These are phyloP conservation scores for Caenorhabditis plicata DNA, from an alignment of 2,888 invertebrate species.

Conservation along the genomic window DNA sequence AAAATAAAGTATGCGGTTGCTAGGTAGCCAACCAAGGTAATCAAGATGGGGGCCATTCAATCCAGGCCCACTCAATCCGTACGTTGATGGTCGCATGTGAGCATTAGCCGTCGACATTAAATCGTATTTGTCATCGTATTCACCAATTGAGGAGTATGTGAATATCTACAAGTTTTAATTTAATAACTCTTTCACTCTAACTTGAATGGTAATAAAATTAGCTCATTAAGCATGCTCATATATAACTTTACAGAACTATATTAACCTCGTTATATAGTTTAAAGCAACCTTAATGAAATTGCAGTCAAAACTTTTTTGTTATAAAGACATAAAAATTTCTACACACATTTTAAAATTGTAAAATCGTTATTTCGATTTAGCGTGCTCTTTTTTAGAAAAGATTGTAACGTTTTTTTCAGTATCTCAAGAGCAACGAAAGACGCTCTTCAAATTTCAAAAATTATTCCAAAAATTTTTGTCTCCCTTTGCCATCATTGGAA, in stretches of 20 bases:
- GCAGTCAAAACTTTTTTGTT: too few relatives aligned
- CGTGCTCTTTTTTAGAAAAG: too few relatives aligned
- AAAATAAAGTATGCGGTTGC: slow-evolving; percentile 57
- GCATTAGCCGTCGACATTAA: slow-evolving; percentile 64
- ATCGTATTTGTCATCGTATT: slow-evolving; percentile 64
- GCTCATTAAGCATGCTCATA: not conserved
- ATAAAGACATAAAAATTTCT: too few relatives aligned
- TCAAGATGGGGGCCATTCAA: slow-evolving; percentile 63
- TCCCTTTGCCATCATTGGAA: too few relatives aligned
- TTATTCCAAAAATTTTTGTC: too few relatives aligned
- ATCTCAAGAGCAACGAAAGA: too few relatives aligned
- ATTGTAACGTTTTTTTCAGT: too few relatives aligned
- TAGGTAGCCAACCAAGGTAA: slow-evolving; percentile 64
- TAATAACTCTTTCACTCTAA: not conserved
- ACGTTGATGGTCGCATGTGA: slow-evolving; percentile 47
- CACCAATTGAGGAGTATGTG: slow-evolving; percentile 55
- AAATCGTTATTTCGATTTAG: too few relatives aligned
- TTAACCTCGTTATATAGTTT: not conserved
- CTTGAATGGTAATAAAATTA: too few relatives aligned
- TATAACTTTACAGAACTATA: not conserved
- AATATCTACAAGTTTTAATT: slow-evolving; percentile 57
- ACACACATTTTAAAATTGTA: too few relatives aligned
- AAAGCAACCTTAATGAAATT: too few relatives aligned
- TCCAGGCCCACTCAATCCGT: slow-evolving; percentile 60
- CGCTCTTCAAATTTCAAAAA: too few relatives aligned